Conservation (phyloP, 1,140 invertebrate genomes). For the Calliopsis andreniformis region DNA sequence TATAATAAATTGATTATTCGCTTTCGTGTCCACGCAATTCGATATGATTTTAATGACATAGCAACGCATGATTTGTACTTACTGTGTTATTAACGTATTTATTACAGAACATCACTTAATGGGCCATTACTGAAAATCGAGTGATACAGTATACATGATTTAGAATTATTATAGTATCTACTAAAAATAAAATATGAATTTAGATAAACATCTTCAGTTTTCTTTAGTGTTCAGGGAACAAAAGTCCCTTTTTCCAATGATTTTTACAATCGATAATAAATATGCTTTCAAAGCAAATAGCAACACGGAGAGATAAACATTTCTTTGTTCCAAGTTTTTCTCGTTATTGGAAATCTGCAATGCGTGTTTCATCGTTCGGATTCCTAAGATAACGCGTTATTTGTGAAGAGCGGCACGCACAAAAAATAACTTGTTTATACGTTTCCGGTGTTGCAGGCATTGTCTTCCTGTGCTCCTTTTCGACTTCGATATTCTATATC, state of each 20-base stretch:
- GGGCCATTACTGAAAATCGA: not conserved
- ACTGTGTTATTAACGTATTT: not conserved
- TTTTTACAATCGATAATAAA: too few relatives aligned
- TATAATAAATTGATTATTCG: constrained; percentile 2
- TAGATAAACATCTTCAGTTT: too few relatives aligned
- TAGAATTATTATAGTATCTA: too few relatives aligned
- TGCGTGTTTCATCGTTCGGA: too few relatives aligned
- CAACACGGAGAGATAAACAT: too few relatives aligned
- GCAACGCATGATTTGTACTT: not conserved
- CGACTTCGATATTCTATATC: not conserved
- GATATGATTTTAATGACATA: not conserved
- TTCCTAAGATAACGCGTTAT: not conserved
- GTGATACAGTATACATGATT: not conserved
- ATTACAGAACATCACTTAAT: not conserved
- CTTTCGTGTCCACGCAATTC: not conserved
- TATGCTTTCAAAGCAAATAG: too few relatives aligned
- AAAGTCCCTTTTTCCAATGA: too few relatives aligned
- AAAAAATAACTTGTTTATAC: not conserved
- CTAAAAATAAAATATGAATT: too few relatives aligned
- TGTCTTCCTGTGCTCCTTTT: not conserved
- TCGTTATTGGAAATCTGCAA: too few relatives aligned
- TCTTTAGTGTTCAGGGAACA: too few relatives aligned
- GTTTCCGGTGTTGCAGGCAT: not conserved
- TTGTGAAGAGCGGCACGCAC: not conserved
- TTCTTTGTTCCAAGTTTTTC: too few relatives aligned